Base-by-base conservation (phyloP, 2,888 invertebrate species). In the Atrina japonica region DNA sequence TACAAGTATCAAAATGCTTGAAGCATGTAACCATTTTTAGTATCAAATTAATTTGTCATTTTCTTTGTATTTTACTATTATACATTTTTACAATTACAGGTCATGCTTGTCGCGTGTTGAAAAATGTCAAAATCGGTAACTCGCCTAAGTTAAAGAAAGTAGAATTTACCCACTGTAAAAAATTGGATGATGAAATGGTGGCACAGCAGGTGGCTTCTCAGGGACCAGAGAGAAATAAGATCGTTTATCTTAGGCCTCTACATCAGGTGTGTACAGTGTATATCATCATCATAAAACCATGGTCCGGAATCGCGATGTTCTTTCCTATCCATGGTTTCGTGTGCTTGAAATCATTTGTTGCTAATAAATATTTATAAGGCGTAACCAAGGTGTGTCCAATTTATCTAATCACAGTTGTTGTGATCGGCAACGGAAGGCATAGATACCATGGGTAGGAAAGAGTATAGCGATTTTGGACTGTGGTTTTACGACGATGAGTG, bases 101-200 rank as follows among this genome's bases (percentile, higher is more conserved):
- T 18, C 77, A 72, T 65, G 77, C 77, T 6, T 85, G 86, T 64
- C 70, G 83, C 16, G 81, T 83, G 27, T 63, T 85, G 70, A 81
- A 80, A 63, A 76, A 75, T n/a, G 77, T 86, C 7, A 65, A 55
- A 7, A 67, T 84, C 1, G 61, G 67, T 25, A 70, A 69, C 6
- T 77, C 77, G 0, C 79, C 82, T 0, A 73, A 69, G 27, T 63
- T 85, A 16, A 52, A 58, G 1, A 72, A 73, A 47, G 70, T 80
- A 14, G 70, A 76, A 16, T 82, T 86, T 52, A 75, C 81, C 2
- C 85, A 86, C 70, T 85, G 86, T 70, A 61, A 66, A 9, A 83
- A 83, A 47, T 64, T 86, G 3, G 49, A 77, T 25, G 78, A 84
- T 47, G 71, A 69, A 11, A 66, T 66, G 40, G 70, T 86, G 14